Percentiles rank a stretch among this genome's conserved stretches.
These are phyloP conservation scores for Dynastes hyllus DNA, from an alignment of 2,888 invertebrate species.

Conservation along the genomic window DNA sequence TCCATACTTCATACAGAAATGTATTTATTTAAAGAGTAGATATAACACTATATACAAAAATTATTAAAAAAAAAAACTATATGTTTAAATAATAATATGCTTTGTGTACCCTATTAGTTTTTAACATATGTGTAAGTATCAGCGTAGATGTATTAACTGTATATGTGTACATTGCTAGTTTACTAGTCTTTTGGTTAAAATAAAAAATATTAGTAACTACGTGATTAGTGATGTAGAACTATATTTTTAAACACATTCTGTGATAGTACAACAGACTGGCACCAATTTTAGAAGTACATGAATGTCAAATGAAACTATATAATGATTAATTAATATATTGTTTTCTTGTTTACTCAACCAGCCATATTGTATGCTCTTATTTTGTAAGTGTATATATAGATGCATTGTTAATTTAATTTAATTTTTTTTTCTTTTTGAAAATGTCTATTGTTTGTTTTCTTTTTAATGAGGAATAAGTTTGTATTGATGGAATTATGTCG, in stretches of 20 bases:
- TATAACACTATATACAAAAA: neutral
- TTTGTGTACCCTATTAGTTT: neutral
- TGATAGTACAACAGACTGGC: conserved; percentile 70
- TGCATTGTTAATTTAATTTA: conserved; percentile 6
- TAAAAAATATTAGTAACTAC: neutral
- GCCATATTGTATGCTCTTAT: conserved; percentile 29
- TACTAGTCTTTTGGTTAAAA: conserved; percentile 29
- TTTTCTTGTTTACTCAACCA: conserved; percentile 24
- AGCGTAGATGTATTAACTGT: neutral
- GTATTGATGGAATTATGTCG: neutral
- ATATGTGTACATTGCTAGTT: conserved; percentile 22
- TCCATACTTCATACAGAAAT: no score
- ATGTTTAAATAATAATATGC: neutral
- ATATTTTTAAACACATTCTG: conserved; percentile 63
- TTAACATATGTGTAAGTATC: neutral
- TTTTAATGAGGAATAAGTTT: neutral
- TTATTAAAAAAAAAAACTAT: neutral
- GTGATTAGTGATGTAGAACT: conserved; percentile 46
- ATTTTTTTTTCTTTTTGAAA: conserved; percentile 1
- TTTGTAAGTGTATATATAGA: conserved; percentile 6
- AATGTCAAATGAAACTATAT: conserved; percentile 25
- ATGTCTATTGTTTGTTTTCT: neutral
- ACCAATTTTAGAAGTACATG: conserved; percentile 61
- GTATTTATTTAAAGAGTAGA: neutral
- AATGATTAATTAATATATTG: conserved; percentile 4